Base-by-base conservation (phyloP, 1,140 invertebrate species). In the Zophobas atratus region DNA sequence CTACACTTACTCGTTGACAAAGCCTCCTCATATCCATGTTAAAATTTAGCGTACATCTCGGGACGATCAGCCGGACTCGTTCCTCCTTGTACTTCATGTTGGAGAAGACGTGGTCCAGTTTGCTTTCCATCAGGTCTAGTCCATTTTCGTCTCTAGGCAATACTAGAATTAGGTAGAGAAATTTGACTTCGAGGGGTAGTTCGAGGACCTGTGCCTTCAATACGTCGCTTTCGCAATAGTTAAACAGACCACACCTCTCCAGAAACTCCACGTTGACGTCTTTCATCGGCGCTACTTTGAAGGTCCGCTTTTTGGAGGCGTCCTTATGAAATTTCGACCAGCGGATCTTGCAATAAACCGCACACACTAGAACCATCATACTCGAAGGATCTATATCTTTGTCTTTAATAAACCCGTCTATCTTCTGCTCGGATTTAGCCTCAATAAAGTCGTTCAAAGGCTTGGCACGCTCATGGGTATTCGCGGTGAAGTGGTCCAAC, bases 321-420 rank as follows among this genome's bases (percentile, higher is more conserved):
- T 92, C 1, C 77, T 60, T 1, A 82, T 83, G 80, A 79, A 94
- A 94, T 6, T 84, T 86, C 57, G 87, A 80, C 93, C 93, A 94
- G 43, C 86, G 86, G 56, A 72, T 82, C 34, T 95, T 96, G 86
- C 97, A 97, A 84, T 97, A 95, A 39, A 97, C 87, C 5, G 94
- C 94, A 86, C 97, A 97, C 0, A 95, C 87, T 1, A 97, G 87
- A 3, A 97, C 88, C 8, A 95, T 75, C 70, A 86, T 89, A 79
- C 90, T 92, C 34, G 88, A 81, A 6, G 85, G 79, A 72, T 88
- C 81, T 0, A 94, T 85, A 77, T 85, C 86, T 81, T 89, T 90
- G 82, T 86, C 74, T n/a, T 86, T 81, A 36, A 96, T 86, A 4
- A 95, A 84, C 82, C 94, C 85, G 73, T 90, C 90, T 75, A 96